Conservation (phyloP, 2,113 vertebrate genomes). For the Rutilus rutilus region DNA sequence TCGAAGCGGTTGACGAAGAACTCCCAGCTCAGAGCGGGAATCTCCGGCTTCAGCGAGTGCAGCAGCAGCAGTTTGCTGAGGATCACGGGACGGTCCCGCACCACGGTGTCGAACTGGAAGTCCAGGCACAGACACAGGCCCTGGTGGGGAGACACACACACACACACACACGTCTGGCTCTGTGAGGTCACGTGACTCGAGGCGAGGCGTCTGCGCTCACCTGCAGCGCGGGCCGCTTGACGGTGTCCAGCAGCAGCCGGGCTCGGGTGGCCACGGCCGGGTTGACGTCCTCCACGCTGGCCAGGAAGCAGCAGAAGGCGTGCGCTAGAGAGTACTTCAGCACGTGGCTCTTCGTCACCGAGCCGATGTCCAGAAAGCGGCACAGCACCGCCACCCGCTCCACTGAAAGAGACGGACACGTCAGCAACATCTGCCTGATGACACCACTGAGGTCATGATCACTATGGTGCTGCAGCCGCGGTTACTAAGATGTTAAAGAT, state of each 20-base stretch:
- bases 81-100: conserved; percentile 94
- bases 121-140: conserved; percentile 95
- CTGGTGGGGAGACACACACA: conserved; percentile 68
- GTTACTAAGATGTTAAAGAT: too few species aligned
- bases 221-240: conserved; percentile 94
- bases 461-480: too few species aligned
- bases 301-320: conserved; percentile 96
- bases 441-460: too few species aligned
- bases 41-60: conserved; percentile 93
- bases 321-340: conserved; percentile 96
- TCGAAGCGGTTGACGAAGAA: conserved; percentile 99
- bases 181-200: neutral
- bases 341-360: conserved; percentile 96
- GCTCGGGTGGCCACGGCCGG: conserved; percentile 96
- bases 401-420: conserved; percentile 72
- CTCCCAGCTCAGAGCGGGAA: conserved; percentile 98
- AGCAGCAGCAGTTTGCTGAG: conserved; percentile 95
- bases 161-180: neutral
- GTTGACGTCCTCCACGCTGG: conserved; percentile 96
- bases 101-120: conserved; percentile 98
- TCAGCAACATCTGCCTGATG: too few species aligned
- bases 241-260: conserved; percentile 91
- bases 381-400: conserved; percentile 97
- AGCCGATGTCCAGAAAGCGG: conserved; percentile 95
- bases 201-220: conserved; percentile 64